Base-by-base conservation (phyloP, 2,888 invertebrate genomes). In the Alsophila aescularia region DNA sequence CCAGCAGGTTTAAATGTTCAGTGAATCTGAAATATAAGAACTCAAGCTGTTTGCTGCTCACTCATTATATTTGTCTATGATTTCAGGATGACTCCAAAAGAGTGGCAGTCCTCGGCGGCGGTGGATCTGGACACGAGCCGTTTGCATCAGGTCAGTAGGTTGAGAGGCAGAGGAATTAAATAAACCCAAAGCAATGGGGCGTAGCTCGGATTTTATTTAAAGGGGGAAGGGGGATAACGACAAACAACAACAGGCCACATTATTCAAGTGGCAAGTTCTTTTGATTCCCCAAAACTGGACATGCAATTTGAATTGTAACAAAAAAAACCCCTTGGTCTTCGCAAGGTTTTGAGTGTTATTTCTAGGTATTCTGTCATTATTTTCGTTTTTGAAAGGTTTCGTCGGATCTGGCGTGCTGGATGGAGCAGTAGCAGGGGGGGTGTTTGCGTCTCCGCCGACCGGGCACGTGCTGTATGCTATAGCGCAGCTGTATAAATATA, bases 91-190 rank as follows among this genome's bases (percentile, higher is more conserved):
- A 86, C 42, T 75, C 84, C 0, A 79, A 78, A 13, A 83, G 85
- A 75, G 94, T 93, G 36, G 93, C 93, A 15, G 67, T 93, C 34
- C 83, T 97, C 4, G 94, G 95, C 39, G 98, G 97, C 0, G 97
- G 97, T 1, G 96, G 96, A 0, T 95, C 96, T 1, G 97, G 97
- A 0, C 96, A 97, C 75, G 97, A 98, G 77, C 97, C 97, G 0
- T 93, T 91, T 62, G 87, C 91, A 41, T 78, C 83, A 63, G 93
- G 93, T 90, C 73, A 62, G 43, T 53, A 40, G 7, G 24, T 18
- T 5, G 7, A n/a, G n/a, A n/a, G n/a, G n/a, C n/a, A n/a, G n/a
- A n/a, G n/a, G n/a, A n/a, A n/a, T n/a, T n/a, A n/a, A n/a, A n/a
- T n/a, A n/a, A n/a, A n/a, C n/a, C n/a, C n/a, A n/a, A n/a, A n/a